Base-by-base conservation (phyloP, 2,888 invertebrate species). In the Ormyrus nitidulus region DNA sequence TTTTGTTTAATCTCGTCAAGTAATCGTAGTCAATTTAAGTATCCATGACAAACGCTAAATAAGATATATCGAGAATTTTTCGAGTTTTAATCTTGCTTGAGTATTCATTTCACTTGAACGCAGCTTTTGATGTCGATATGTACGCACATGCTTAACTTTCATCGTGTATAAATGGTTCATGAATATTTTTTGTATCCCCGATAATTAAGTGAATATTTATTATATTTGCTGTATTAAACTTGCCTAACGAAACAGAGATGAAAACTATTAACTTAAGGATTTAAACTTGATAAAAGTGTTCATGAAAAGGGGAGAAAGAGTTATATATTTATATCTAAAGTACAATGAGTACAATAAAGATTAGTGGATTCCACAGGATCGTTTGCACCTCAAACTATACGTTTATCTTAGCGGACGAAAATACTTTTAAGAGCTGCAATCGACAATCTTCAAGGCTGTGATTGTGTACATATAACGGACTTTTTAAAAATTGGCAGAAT, bases 21-120 rank as follows among this genome's bases (percentile, higher is more conserved):
- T 68, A 69, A 51, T 74, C 46, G 62, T 74, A 79, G 74, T 76
- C 72, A 61, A 61, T 59, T 79, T 72, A 59, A 76, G 65, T 64
- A 72, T 72, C 76, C 80, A 80, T 80, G 80, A 80, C 76, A 76
- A 76, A 62, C 56, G 49, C 51, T 71, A 49, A 62, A 34, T 34
- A 4, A 80, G 75, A 76, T 76, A 72, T 68, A 68, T 68, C 4
- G 44, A 65, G 44, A 65, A 58, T 13, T 51, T 65, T 69, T 58
- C 11, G 68, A 56, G 8, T 70, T 71, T 66, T 75, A 44, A 66
- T 61, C 54, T 62, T 8, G 3, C 10, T 59, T 44, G 10, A 68
- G 59, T 44, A 64, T 61, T 53, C n/a, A 71, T 66, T 66, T 71
- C 48, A 56, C 48, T 5, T 53, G 46, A 59, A 58, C 54, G 44